Conservation (phyloP, 2,113 vertebrate genomes). For the Lampris incognitus region DNA sequence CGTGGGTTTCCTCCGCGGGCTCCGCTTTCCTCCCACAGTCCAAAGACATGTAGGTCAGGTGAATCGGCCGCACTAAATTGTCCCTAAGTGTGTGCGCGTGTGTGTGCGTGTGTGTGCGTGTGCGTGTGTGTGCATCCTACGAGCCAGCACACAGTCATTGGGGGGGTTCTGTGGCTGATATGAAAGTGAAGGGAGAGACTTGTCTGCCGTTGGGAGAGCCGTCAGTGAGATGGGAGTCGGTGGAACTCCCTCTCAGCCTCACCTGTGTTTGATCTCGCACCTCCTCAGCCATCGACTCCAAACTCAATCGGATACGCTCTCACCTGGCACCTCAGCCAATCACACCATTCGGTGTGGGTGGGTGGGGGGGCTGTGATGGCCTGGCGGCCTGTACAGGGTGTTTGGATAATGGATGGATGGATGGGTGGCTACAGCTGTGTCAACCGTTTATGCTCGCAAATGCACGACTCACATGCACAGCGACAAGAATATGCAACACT, state of each 20-base stretch:
- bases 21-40: too few relatives aligned
- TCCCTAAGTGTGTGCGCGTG: slow-evolving; percentile 1
- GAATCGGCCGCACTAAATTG: too few relatives aligned
- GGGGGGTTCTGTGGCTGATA: slow-evolving; percentile 70
- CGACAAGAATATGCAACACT: too few relatives aligned
- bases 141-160: slow-evolving; percentile 47
- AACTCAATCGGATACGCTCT: slow-evolving; percentile 47
- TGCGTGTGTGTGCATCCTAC: slow-evolving; percentile 44
- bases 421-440: too few relatives aligned
- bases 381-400: too few relatives aligned
- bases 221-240: slow-evolving; percentile 72
- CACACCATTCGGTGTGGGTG: slow-evolving; percentile 33
- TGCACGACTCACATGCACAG: too few relatives aligned
- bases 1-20: too few relatives aligned
- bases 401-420: too few relatives aligned
- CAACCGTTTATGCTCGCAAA: too few relatives aligned
- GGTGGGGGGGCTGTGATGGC: slow-evolving; percentile 15
- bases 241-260: slow-evolving; percentile 74
- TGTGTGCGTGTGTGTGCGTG: slow-evolving; percentile 17
- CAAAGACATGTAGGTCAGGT: too few relatives aligned
- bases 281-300: slow-evolving; percentile 49
- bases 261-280: slow-evolving; percentile 72
- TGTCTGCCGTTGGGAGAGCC: slow-evolving; percentile 72
- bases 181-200: slow-evolving; percentile 77
- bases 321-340: slow-evolving; percentile 35